A percentile compares a stretch with the other conserved stretches of the same genome.
Conservation (phyloP, 2,797 vertebrate species). For the Margarornis squamiger region DNA sequence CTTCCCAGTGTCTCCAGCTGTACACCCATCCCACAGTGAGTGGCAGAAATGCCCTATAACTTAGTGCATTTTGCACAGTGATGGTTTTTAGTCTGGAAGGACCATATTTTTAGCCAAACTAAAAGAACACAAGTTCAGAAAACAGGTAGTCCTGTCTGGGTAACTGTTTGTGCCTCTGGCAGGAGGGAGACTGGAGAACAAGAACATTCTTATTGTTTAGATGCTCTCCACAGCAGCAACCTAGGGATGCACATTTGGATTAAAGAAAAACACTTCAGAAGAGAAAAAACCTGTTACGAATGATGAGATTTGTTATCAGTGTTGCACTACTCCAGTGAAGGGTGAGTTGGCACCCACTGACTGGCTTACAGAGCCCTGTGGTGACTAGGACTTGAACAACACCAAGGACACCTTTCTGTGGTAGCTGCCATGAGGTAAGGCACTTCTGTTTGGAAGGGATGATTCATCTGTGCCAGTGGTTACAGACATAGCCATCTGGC, state of each 20-base stretch:
- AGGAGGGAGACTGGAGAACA: background rate
- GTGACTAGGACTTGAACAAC: background rate
- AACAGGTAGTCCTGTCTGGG: background rate
- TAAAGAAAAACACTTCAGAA: background rate
- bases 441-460: background rate
- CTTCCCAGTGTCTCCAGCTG: background rate
- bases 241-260: background rate
- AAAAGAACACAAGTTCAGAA: conserved; percentile 8
- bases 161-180: background rate
- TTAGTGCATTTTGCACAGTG: background rate
- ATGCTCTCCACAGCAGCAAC: background rate
- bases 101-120: background rate
- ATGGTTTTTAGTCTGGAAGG: background rate
- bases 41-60: background rate
- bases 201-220: background rate
- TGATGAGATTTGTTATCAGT: background rate
- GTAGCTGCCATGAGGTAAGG: background rate
- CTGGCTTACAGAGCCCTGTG: background rate
- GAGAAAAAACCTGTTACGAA: background rate
- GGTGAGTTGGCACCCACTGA: background rate
- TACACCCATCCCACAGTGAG: background rate
- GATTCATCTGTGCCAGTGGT: background rate
- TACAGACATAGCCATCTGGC: background rate
- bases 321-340: background rate
- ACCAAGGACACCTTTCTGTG: background rate